Conservation (phyloP, 2,113 vertebrate genomes). For the Stictonetta naevosa region DNA sequence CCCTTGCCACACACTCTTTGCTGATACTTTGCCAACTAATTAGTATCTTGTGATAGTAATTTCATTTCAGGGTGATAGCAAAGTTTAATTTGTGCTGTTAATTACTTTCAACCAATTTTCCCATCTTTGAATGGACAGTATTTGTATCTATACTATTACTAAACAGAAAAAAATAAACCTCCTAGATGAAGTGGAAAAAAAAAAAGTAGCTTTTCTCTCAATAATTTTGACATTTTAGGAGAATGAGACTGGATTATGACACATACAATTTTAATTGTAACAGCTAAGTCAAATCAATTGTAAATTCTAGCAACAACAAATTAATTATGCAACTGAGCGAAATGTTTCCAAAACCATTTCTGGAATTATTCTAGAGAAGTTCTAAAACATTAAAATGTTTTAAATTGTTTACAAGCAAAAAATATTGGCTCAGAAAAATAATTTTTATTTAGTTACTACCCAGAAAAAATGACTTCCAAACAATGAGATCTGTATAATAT, state of each 20-base stretch:
- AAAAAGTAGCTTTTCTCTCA: not conserved
- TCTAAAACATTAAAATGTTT: not conserved
- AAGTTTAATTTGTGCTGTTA: constrained; percentile 44
- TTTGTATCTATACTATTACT: not conserved
- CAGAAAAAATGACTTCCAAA: not conserved
- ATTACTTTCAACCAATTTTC: constrained; percentile 41
- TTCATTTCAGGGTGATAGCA: not conserved
- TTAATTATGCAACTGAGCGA: not conserved
- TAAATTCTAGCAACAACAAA: not conserved
- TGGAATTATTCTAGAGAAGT: not conserved
- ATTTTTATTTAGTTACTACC: not conserved
- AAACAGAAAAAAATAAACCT: not conserved
- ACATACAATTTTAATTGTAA: not conserved
- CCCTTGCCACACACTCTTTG: not conserved
- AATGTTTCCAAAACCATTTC: not conserved
- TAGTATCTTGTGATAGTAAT: not conserved
- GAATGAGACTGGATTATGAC: not conserved
- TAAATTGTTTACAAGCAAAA: not conserved
- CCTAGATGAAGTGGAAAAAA: not conserved
- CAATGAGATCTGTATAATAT: not conserved
- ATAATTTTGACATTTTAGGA: not conserved
- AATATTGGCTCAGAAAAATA: not conserved
- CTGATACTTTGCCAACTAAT: constrained; percentile 20
- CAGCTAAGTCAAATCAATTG: not conserved
- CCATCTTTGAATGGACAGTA: not conserved